Percentiles rank a stretch among this genome's conserved stretches.
Evolutionary conservation across 2,888 invertebrate genomes (phyloP).

Genomic region (Drosophila cracens): DNA sequence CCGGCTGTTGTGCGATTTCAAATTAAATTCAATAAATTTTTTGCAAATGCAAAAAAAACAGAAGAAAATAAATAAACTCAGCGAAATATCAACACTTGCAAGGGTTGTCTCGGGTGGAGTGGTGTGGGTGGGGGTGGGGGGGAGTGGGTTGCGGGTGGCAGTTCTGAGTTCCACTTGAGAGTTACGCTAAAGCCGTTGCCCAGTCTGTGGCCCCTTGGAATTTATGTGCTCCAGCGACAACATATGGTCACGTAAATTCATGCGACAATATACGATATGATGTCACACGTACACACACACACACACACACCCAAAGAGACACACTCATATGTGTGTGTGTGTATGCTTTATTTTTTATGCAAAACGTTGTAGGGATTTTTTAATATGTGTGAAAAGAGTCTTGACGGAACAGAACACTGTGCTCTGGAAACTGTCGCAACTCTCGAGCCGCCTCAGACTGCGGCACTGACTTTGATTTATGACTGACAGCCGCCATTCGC

Average conservation of each 20-base stretch:
- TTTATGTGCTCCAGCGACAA: constrained; percentile 79
- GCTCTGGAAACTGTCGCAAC: constrained; percentile 50
- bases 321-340: constrained; percentile 22
- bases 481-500: constrained; percentile 65
- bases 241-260: constrained; percentile 82
- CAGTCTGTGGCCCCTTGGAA: constrained; percentile 75
- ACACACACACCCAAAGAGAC: not conserved
- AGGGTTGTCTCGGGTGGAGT: constrained; percentile 38
- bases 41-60: constrained; percentile 57
- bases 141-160: constrained; percentile 13
- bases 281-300: constrained; percentile 69
- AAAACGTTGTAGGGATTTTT: constrained; percentile 78
- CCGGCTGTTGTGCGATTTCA: constrained; percentile 68
- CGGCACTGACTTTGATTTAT: constrained; percentile 49
- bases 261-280: constrained; percentile 80
- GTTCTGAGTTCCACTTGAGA: constrained; percentile 61
- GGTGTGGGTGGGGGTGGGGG: not conserved
- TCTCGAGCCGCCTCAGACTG: constrained; percentile 36
- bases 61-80: constrained; percentile 25
- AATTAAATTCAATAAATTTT: constrained; percentile 78
- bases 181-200: constrained; percentile 53
- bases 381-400: constrained; percentile 65
- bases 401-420: constrained; percentile 37
- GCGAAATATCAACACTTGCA: constrained; percentile 72
- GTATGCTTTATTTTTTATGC: constrained; percentile 76